Base-by-base conservation (phyloP, 2,888 invertebrate genomes). In the Balanococcus diminutus region DNA sequence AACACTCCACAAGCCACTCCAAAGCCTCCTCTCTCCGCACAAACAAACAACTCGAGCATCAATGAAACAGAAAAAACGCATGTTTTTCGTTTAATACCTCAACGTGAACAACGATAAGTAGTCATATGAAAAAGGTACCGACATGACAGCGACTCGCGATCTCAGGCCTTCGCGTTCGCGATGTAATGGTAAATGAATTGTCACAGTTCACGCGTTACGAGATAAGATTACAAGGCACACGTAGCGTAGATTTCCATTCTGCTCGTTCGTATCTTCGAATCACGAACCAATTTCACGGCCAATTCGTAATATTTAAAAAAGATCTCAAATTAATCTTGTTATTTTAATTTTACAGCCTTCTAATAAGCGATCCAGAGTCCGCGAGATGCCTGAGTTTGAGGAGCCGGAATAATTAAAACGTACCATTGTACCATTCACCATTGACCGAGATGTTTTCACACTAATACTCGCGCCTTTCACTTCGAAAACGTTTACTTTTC, bases 361-460 rank as follows among this genome's bases (percentile, higher is more conserved):
- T 51, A 51, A 51, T 19, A 19, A n/a, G 51, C n/a, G 51, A 51
- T 51, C 8, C n/a, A n/a, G n/a, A n/a, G n/a, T n/a, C n/a, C n/a
- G n/a, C 19, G 5, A 3, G 8, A 51, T 4, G 19, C 36, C 19
- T 51, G 19, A 51, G 19, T 5, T 19, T 4, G 51, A 51, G 14
- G 11, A 51, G n/a, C 42, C 19, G 9, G 25, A 28, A 4, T 67
- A 67, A 67, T 67, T 67, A 67, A 67, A 67, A 67, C 61, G 28
- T 25, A 9, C 1, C 28, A 67, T 67, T 22, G 22, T 25, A 67
- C 28, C 61, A 67, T 67, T 67, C 61, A 67, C 61, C 61, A 67
- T 67, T 67, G 61, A 67, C 61, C 61, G 61, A 51, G 51, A 19
- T 67, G 61, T 67, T 67, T 67, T 67, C 61, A 28, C 61, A 67